Conservation (phyloP, 2,888 invertebrate species). For the Coleophora deauratella region DNA sequence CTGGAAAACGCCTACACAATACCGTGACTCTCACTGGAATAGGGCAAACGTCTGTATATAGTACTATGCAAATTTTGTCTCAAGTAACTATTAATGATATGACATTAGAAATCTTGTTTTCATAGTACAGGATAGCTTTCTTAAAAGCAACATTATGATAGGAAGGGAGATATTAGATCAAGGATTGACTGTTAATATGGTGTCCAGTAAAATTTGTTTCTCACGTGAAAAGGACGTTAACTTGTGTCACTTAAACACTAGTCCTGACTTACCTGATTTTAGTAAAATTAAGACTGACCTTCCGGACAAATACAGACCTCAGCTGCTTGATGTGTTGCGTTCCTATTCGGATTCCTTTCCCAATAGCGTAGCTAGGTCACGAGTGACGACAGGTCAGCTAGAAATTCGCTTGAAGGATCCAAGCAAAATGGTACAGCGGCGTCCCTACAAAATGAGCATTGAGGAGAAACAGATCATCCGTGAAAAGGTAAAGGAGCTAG, state of each 20-base stretch:
- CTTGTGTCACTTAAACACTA: too few relatives aligned
- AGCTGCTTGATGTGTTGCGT: conserved; percentile 1
- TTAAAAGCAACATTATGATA: conserved; percentile 1
- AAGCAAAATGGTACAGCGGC: conserved; percentile 10
- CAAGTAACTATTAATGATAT: too few relatives aligned
- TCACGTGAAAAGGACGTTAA: too few relatives aligned
- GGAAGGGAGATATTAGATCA: conserved; percentile 1
- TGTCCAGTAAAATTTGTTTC: too few relatives aligned
- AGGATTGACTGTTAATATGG: neutral
- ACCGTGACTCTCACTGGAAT: conserved; percentile 7
- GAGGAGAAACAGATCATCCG: conserved; percentile 4
- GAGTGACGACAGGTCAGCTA: conserved; percentile 11
- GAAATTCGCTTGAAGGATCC: conserved; percentile 7
- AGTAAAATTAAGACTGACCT: neutral
- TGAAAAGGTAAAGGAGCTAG: neutral
- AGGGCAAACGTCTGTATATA: neutral
- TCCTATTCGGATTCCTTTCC: conserved; percentile 9
- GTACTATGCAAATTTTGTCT: conserved; percentile 1
- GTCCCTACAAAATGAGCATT: conserved; percentile 8
- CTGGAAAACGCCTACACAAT: conserved; percentile 3
- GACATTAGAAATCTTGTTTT: neutral
- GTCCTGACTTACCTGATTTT: neutral
- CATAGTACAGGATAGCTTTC: neutral
- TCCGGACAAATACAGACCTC: neutral
- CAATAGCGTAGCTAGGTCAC: conserved; percentile 5